Conservation (phyloP, 2,888 invertebrate species). For the Archaeoteleia sp. region DNA sequence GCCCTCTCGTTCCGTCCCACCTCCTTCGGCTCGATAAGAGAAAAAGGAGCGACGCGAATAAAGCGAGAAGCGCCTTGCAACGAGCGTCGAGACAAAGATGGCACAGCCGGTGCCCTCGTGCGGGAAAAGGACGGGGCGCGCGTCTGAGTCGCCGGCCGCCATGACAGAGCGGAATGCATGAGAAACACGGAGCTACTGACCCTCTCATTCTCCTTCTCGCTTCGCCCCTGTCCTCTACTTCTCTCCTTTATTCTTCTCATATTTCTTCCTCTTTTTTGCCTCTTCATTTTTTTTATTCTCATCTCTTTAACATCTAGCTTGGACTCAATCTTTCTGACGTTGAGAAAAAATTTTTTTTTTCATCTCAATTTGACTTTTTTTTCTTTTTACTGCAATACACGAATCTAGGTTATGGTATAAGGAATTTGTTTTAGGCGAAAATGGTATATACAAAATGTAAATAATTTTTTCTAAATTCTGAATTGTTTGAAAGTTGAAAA, state of each 20-base stretch:
- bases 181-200: slow-evolving; percentile 72
- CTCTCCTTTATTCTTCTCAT: slow-evolving; percentile 34
- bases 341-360: too few relatives aligned
- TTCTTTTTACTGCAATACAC: too few relatives aligned
- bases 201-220: slow-evolving; percentile 58
- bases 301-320: slow-evolving; percentile 5
- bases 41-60: slow-evolving; percentile 14
- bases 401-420: too few relatives aligned
- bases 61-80: slow-evolving; percentile 16
- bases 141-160: slow-evolving; percentile 68
- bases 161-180: slow-evolving; percentile 74
- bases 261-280: slow-evolving; percentile 17
- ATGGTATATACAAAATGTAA: too few relatives aligned
- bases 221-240: slow-evolving; percentile 40
- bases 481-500: neutral
- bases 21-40: slow-evolving; percentile 50
- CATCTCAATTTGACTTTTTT: too few relatives aligned
- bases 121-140: slow-evolving; percentile 58
- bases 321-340: neutral
- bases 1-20: slow-evolving; percentile 53
- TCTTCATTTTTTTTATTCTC: slow-evolving; percentile 16
- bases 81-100: slow-evolving; percentile 41
- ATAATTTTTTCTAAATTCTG: too few relatives aligned
- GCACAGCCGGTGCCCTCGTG: slow-evolving; percentile 60
- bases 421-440: too few relatives aligned